Evolutionary conservation across 1,140 invertebrate species (phyloP), one percentile per base, ranked within the genome.

Genomic region (Megalonaias nervosa): DNA sequence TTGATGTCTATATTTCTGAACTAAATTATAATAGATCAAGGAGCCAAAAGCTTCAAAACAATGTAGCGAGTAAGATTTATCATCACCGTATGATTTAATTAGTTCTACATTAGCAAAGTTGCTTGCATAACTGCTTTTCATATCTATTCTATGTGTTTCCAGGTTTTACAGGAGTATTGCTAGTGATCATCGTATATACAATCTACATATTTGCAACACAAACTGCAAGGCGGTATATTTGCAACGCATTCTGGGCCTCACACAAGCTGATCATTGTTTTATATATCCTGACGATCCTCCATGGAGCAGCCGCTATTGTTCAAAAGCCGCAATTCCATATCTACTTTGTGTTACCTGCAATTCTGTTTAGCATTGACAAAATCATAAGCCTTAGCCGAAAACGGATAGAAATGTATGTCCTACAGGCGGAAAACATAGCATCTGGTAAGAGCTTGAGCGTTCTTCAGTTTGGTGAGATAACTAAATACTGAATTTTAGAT

Each of bases 181-280:
- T 99, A 0, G 98, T 98, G 85, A 92, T 97, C 60, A 94, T 98
- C 26, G 97, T 99, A 94, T 96, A 95, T 84, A 95, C 98, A 64
- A 99, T 99, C 73, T 99, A 99, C 88, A 95, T 99, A 1, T 99
- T 99, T 89, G 97, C 98, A 0, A 97, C 99, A 90, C 97, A 98
- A 0, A 95, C 94, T 4, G 97, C 99, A 55, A 93, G 98, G 4
- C 96, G 96, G 73, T 98, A 97, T 91, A 89, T 90, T 67, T 90
- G 89, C 81, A 88, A 83, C 74, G 82, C 86, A 14, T 99, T 99
- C 91, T 99, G 98, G 97, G 94, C 95, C 19, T 96, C 98, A n/a
- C 98, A 99, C 89, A 95, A 96, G 69, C 93, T 99, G 0, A 98
- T 99, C 86, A 94, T 98, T 55, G 88, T 96, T 0, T 92, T 99